phyloP scores from a whole-genome alignment of 2,888 invertebrate species.

The Shargacucullia verbasci region DNA sequence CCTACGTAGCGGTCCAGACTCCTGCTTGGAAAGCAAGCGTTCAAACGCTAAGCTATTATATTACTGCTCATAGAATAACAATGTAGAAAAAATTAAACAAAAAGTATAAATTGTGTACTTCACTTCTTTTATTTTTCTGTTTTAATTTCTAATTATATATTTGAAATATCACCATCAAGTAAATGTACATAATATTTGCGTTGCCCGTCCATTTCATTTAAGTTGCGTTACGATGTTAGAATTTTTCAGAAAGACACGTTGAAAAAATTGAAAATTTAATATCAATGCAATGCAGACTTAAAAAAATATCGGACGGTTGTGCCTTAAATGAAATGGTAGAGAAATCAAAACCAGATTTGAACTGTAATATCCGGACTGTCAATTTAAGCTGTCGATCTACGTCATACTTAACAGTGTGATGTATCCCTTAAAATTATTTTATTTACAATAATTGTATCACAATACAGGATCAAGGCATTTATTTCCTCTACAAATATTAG shows the following conservation, averaged over 20 bases:
- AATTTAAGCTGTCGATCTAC: too few relatives aligned
- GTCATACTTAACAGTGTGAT: constrained; percentile 51
- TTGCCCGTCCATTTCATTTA: constrained; percentile 9
- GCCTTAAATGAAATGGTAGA: constrained; percentile 25
- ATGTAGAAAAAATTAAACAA: constrained; percentile 60
- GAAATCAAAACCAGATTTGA: constrained; percentile 17
- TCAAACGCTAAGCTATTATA: too few relatives aligned
- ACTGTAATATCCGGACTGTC: too few relatives aligned
- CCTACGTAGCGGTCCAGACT: too few relatives aligned
- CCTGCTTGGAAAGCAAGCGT: too few relatives aligned
- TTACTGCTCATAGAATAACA: too few relatives aligned
- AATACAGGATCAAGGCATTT: constrained; percentile 77
- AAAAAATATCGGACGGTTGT: too few relatives aligned
- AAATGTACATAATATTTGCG: constrained; percentile 25
- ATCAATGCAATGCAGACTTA: too few relatives aligned
- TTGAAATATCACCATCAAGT: constrained; percentile 56
- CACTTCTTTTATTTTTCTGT: constrained; percentile 61
- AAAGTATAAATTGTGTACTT: constrained; percentile 60
- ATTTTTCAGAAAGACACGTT: too few relatives aligned
- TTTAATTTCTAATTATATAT: constrained; percentile 57
- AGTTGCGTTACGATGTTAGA: too few relatives aligned
- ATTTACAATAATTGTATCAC: constrained; percentile 78
- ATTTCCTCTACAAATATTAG: constrained; percentile 8
- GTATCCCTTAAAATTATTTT: constrained; percentile 52
- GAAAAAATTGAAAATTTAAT: too few relatives aligned